Evolutionary conservation across 2,797 vertebrate species (phyloP).

Genomic region (Lycodopsis pacificus): DNA sequence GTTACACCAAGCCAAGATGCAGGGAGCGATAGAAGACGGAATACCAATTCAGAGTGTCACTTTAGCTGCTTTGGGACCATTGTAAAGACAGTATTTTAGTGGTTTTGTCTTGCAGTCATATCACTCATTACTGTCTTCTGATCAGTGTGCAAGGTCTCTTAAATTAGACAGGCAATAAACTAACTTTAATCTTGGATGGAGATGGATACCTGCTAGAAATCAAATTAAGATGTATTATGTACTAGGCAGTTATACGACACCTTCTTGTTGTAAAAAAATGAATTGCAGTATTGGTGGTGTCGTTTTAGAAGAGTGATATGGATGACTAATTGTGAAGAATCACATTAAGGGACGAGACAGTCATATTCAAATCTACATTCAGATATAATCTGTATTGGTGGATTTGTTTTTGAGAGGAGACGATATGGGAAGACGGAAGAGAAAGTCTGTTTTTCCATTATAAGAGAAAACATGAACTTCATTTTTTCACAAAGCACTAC

Average conservation of each 20-base stretch:
- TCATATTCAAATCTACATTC: constrained; percentile 20
- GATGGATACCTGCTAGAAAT: constrained; percentile 38
- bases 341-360: constrained; percentile 8
- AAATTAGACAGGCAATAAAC: constrained; percentile 31
- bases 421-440: not conserved
- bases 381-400: constrained; percentile 2
- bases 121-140: not conserved
- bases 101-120: constrained; percentile 4
- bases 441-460: constrained; percentile 20
- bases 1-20: constrained; percentile 39
- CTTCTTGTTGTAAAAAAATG: constrained; percentile 20
- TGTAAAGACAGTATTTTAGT: constrained; percentile 3
- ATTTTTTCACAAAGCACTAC: constrained; percentile 32
- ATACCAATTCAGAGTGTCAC: constrained; percentile 30
- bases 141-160: constrained; percentile 19
- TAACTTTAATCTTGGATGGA: not conserved
- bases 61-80: constrained; percentile 9
- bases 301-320: constrained; percentile 40
- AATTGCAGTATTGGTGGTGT: constrained; percentile 21
- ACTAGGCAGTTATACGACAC: constrained; percentile 8
- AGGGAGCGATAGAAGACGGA: constrained; percentile 21
- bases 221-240: constrained; percentile 35
- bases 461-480: constrained; percentile 17
- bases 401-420: constrained; percentile 30
- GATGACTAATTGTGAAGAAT: constrained; percentile 27